Percentiles rank a stretch among this genome's conserved stretches.
phyloP scores from a whole-genome alignment of 2,797 vertebrate species.

The Balearica regulorum region DNA sequence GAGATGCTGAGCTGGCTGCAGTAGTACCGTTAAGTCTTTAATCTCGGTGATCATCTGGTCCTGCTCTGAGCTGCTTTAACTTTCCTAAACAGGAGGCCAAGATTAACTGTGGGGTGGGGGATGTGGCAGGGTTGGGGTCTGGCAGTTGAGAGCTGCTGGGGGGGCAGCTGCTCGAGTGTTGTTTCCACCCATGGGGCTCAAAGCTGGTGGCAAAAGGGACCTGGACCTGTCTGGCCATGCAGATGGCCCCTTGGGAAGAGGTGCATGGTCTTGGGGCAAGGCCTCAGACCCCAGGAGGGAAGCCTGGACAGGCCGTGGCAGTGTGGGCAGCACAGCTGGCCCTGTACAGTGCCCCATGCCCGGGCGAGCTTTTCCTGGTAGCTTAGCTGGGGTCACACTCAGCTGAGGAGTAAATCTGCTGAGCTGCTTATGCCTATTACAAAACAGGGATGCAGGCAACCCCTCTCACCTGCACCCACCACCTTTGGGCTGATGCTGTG shows the following conservation, averaged over 20 bases:
- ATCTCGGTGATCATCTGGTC: conserved; percentile 68
- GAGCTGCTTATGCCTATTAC: conserved; percentile 1
- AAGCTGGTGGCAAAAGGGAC: not conserved
- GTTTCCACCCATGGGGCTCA: conserved; percentile 26
- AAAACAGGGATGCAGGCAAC: not conserved
- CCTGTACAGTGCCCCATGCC: not conserved
- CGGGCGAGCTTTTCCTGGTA: not conserved
- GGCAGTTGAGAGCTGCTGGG: rapidly evolving
- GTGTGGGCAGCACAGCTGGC: not conserved
- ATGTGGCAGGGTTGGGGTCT: rapidly evolving
- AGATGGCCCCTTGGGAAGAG: not conserved
- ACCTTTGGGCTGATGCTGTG: not conserved
- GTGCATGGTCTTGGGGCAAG: not conserved
- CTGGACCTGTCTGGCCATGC: rapidly evolving
- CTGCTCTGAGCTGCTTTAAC: conserved; percentile 74
- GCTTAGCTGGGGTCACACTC: conserved; percentile 3
- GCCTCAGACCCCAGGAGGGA: not conserved
- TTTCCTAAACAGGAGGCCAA: conserved; percentile 47
- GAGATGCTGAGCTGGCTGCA: conserved; percentile 39
- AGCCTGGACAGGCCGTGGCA: rapidly evolving
- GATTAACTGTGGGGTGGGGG: not conserved
- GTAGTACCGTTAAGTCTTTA: conserved; percentile 67
- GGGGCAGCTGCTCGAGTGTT: not conserved
- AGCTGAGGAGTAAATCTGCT: conserved; percentile 12
- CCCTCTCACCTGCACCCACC: not conserved